Conservation (phyloP, 2,113 vertebrate genomes). For the Crotalus horridus region DNA sequence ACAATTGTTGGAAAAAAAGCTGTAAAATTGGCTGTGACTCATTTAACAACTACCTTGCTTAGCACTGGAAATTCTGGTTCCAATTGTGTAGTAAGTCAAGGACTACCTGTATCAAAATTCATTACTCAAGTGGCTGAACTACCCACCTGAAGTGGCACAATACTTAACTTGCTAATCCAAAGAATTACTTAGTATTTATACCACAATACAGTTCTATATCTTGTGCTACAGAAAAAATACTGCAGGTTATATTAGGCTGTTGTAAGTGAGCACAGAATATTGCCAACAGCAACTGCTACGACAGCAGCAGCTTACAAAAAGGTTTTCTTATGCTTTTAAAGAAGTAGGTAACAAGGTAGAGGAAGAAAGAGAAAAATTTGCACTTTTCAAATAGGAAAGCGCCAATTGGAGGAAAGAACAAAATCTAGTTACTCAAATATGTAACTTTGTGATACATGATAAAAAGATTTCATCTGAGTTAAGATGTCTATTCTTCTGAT, state of each 20-base stretch:
- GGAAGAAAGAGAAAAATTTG: neutral
- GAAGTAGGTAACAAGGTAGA: neutral
- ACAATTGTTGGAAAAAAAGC: neutral
- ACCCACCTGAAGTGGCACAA: neutral
- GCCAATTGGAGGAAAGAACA: neutral
- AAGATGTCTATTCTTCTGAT: slow-evolving; percentile 13
- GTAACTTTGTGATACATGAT: slow-evolving; percentile 26
- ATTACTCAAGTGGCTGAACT: neutral
- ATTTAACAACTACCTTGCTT: neutral
- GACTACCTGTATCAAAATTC: neutral
- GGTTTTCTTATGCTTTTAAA: neutral
- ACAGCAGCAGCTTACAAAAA: neutral
- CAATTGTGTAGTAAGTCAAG: neutral
- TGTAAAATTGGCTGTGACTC: neutral
- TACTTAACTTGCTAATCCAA: neutral
- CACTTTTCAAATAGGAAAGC: neutral
- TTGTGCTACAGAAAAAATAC: neutral
- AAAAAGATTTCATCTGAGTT: rapidly evolving
- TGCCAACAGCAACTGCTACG: neutral
- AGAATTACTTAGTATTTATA: slow-evolving; percentile 2
- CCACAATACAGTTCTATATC: neutral
- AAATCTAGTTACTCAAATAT: slow-evolving; percentile 24
- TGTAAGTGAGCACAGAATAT: neutral
- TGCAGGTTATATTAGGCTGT: too few species aligned
- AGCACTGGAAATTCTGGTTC: neutral